A percentile compares a stretch with the other conserved stretches of the same genome.
Evolutionary conservation across 2,113 vertebrate species (phyloP).

Genomic region (Gavia stellata): DNA sequence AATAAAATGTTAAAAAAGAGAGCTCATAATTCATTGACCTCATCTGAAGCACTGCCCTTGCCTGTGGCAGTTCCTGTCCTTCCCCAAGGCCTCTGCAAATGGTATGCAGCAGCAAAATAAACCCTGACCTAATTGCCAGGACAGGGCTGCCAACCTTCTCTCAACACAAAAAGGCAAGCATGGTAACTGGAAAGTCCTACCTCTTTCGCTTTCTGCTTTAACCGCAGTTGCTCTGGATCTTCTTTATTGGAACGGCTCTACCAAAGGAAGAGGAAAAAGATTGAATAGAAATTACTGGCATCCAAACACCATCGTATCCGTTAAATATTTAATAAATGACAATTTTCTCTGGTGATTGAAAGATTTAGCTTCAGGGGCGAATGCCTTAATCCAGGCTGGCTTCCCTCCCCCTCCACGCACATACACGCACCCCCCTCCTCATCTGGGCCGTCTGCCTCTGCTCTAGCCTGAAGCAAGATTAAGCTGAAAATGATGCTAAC

Average conservation of each 20-base stretch:
- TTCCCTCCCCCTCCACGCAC: not conserved
- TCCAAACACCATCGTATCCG: constrained; percentile 59
- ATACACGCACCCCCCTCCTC: constrained; percentile 8
- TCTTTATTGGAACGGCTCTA: constrained; percentile 89
- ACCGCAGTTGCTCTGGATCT: constrained; percentile 86
- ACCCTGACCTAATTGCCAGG: constrained; percentile 94
- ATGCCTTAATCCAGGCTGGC: constrained; percentile 67
- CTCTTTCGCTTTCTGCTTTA: constrained; percentile 94
- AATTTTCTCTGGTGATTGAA: constrained; percentile 75
- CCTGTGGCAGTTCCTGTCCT: constrained; percentile 86
- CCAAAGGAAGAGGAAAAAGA: constrained; percentile 72
- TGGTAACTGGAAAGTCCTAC: constrained; percentile 70
- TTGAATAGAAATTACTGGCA: constrained; percentile 65
- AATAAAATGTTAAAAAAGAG: constrained; percentile 75
- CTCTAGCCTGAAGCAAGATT: constrained; percentile 72
- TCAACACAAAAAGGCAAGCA: constrained; percentile 68
- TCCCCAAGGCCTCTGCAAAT: constrained; percentile 91
- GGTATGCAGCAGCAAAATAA: constrained; percentile 92
- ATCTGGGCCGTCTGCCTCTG: constrained; percentile 65
- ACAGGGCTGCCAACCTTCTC: constrained; percentile 78
- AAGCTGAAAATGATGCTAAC: constrained; percentile 78
- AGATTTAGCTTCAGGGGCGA: constrained; percentile 72
- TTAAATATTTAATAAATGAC: constrained; percentile 82
- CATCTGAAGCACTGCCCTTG: constrained; percentile 87
- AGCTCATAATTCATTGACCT: constrained; percentile 76